Percentiles rank a stretch among this genome's conserved stretches.
phyloP scores from a whole-genome alignment of 2,797 vertebrate species.

The Allobates femoralis region DNA sequence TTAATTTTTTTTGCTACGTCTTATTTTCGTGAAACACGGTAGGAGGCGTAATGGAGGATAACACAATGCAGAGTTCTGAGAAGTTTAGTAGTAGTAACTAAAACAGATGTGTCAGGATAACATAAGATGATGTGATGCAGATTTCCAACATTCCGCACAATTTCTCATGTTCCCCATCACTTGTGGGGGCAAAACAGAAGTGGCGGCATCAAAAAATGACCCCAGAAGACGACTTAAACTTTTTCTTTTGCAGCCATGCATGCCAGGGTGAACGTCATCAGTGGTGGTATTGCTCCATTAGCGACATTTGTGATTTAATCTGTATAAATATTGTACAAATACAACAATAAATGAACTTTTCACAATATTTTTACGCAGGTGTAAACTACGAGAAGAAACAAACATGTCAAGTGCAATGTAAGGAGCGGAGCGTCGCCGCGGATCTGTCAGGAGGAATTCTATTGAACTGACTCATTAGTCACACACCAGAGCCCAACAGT shows the following conservation, averaged over 20 bases:
- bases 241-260: not conserved
- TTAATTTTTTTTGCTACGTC: too few species aligned
- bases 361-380: conserved; percentile 1
- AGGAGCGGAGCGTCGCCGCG: not conserved
- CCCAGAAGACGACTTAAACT: not conserved
- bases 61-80: too few species aligned
- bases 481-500: conserved; percentile 39
- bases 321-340: not conserved
- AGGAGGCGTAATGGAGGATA: too few species aligned
- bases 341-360: not conserved
- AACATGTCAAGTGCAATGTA: conserved; percentile 1
- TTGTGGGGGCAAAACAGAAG: not conserved
- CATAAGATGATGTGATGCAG: too few species aligned
- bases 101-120: too few species aligned
- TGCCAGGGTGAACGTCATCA: not conserved
- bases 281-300: not conserved
- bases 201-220: not conserved
- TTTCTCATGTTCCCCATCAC: not conserved
- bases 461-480: conserved; percentile 51
- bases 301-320: not conserved
- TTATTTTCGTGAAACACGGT: too few species aligned
- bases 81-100: too few species aligned
- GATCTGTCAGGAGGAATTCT: conserved; percentile 29
- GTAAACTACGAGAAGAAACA: not conserved
- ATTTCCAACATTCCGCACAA: too few species aligned